Evolutionary conservation across 2,113 vertebrate genomes (phyloP), one percentile per base, ranked within the genome.

Genomic region (Typhlomys cinereus): DNA sequence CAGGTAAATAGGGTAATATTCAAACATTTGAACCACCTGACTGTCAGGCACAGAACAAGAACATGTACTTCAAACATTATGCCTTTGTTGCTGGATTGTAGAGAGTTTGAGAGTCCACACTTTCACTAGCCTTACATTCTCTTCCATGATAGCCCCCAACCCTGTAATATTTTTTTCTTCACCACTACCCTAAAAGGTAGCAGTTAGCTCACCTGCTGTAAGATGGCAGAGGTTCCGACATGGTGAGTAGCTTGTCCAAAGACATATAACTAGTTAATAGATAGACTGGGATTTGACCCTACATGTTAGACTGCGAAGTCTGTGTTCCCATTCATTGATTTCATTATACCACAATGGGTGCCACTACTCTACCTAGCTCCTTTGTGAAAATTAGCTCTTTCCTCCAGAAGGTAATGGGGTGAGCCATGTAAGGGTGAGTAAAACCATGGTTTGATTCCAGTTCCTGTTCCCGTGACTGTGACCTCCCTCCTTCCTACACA

Each of bases 371-470:
- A 81, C 17, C n/a, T 74, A 67, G 52, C 7, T 44, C 23, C 46
- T 79, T 57, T 74, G 59, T 64, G 74, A 90, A 92, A 85, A 92
- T 31, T 25, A 88, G 23, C 23, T 39, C 21, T 44, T 87, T 89
- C 34, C 50, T 46, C 61, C 10, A 36, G 3, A 44, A 89, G 29
- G 44, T 10, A 59, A 83, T 34, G n/a, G n/a, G n/a, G n/a, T n/a
- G n/a, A 82, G 44, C 9, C 36, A 80, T 29, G 23, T 20, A 46
- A 18, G 64, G 39, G 50, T 17, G 17, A 79, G 75, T 25, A 64
- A 59, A 89, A 62, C 29, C 48, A 59, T 74, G 12, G 57, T 70
- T 75, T 7, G 4, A 71, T 23, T 73, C 29, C 18, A 82, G 76
- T 17, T 17, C 46, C 74, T 21, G 34, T 23, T 64, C 29, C 52